Base-by-base conservation (phyloP, 2,797 vertebrate species). In the Furcifer pardalis region DNA sequence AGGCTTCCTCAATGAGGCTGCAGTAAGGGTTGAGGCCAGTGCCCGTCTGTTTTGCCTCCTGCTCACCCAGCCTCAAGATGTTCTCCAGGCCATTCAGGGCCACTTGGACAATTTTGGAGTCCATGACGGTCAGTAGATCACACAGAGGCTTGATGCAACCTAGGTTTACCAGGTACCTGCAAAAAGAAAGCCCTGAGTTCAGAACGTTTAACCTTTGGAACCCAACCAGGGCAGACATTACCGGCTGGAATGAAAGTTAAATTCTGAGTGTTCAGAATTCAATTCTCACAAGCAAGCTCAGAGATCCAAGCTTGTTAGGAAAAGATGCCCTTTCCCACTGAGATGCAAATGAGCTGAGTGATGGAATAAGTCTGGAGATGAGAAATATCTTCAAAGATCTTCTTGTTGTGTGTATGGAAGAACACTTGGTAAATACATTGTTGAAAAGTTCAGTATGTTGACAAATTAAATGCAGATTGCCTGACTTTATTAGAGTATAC, bases 81-180 rank as follows among this genome's bases (percentile, higher is more conserved):
- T 99, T 99, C 92, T 99, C 99, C 88, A 99, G 94, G 68, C 98
- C 99, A 0, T 98, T 99, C 40, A 99, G 94, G 0, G 98, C 98
- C 25, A 99, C 98, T 92, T 99, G 98, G 8, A 99, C 98, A 4
- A 99, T 99, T 97, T 99, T 99, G 0, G 98, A 98, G 95, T 99
- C 98, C 99, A 99, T 99, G 85, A 99, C 98, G 0, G 98, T 99
- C 87, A 99, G 96, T 90, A 99, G 97, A 89, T 99, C 98, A 75
- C 99, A 99, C 2, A 99, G 95, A 1, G 98, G 98, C 83, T 99
- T 99, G 93, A 99, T 99, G 82, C 98, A 99, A 81, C 98, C 98
- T 94, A 99, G 90, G 90, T 98, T 98, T 52, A 99, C 99, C 91
- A 99, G 94, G 90, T 99, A 99, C 87, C 99, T 99, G 81, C 2